phyloP scores from a whole-genome alignment of 2,888 invertebrate species.

The Theretra japonica region DNA sequence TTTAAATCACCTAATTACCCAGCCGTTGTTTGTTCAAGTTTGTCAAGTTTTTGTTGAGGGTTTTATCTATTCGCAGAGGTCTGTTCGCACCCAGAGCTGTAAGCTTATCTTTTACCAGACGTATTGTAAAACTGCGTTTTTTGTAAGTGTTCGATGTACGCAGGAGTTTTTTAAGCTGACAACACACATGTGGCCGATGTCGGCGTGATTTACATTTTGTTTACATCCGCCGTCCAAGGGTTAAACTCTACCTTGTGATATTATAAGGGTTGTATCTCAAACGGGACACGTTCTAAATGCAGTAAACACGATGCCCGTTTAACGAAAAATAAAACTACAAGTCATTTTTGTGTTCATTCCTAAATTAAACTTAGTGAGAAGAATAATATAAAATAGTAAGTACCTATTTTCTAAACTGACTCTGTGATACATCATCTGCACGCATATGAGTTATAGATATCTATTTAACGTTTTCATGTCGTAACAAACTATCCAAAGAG shows the following conservation, averaged over 20 bases:
- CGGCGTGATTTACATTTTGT: slow-evolving; percentile 68
- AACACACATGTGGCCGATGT: slow-evolving; percentile 67
- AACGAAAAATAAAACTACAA: neutral
- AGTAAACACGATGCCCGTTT: slow-evolving; percentile 28
- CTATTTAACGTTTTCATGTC: too few relatives aligned
- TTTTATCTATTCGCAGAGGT: slow-evolving; percentile 29
- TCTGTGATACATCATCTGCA: too few relatives aligned
- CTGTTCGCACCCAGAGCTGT: slow-evolving; percentile 44
- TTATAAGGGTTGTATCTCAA: slow-evolving; percentile 32
- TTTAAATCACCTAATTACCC: slow-evolving; percentile 8
- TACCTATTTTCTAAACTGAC: neutral
- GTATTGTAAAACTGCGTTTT: slow-evolving; percentile 63
- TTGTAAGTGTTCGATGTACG: slow-evolving; percentile 52
- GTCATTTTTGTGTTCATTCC: neutral
- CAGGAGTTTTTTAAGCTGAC: slow-evolving; percentile 66
- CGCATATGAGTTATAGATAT: too few relatives aligned
- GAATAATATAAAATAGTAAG: neutral
- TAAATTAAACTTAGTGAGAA: neutral
- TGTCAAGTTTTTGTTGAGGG: slow-evolving; percentile 17
- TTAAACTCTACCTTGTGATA: slow-evolving; percentile 55
- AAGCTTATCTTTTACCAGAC: slow-evolving; percentile 59
- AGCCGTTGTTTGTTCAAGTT: slow-evolving; percentile 31
- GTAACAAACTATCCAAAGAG: too few relatives aligned
- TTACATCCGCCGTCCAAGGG: slow-evolving; percentile 76
- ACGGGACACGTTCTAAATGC: slow-evolving; percentile 34